phyloP scores from a whole-genome alignment of 2,888 invertebrate species.

The Pseudoips prasinana region DNA sequence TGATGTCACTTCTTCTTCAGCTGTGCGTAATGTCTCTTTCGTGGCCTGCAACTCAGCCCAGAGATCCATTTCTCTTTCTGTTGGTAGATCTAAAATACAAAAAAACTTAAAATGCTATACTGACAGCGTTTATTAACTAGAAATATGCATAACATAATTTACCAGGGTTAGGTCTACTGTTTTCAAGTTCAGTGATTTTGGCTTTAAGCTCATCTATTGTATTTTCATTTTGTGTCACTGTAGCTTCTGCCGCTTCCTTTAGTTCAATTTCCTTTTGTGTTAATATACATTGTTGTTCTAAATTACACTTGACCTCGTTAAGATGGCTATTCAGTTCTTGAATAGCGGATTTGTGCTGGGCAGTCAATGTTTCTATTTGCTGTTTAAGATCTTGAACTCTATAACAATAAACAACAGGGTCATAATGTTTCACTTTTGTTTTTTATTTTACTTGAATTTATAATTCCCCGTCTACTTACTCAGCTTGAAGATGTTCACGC shows the following conservation, averaged over 20 bases:
- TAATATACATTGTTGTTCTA: constrained; percentile 48
- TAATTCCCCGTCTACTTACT: constrained; percentile 44
- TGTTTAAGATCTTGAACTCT: constrained; percentile 60
- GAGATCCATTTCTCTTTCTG: constrained; percentile 69
- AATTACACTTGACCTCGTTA: constrained; percentile 44
- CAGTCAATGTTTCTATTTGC: constrained; percentile 51
- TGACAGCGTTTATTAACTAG: no score
- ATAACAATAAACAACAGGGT: constrained; percentile 11
- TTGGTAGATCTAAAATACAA: constrained; percentile 56
- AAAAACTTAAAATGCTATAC: background rate
- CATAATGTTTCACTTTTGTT: no score
- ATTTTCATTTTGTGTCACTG: constrained; percentile 44
- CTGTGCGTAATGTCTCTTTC: constrained; percentile 64
- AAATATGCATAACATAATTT: constrained; percentile 9
- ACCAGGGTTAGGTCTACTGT: constrained; percentile 61
- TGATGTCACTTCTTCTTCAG: constrained; percentile 65
- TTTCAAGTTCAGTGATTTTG: constrained; percentile 60
- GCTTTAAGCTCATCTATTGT: constrained; percentile 51
- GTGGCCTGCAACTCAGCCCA: constrained; percentile 70
- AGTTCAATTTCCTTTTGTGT: constrained; percentile 45
- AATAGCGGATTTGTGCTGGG: constrained; percentile 48
- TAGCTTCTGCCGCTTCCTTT: constrained; percentile 43
- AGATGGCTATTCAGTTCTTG: constrained; percentile 54
- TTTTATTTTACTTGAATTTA: background rate
- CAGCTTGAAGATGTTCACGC: constrained; percentile 56